Base-by-base conservation (phyloP, 2,888 invertebrate genomes). In the Drosophila nigricruria region DNA sequence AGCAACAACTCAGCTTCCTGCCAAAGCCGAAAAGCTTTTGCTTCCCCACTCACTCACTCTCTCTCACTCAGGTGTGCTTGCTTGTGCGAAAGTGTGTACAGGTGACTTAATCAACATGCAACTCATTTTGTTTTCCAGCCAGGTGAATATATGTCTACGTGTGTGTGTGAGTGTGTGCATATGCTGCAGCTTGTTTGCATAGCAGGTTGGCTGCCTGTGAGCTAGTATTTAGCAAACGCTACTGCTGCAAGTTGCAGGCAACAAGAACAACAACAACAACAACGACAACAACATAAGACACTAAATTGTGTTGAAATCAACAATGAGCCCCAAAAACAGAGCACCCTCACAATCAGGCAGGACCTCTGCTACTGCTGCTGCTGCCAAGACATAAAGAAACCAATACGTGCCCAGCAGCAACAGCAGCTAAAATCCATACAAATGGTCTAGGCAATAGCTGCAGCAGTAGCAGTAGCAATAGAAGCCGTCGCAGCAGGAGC, bases 251-350 rank as follows among this genome's bases (percentile, higher is more conserved):
- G 83, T 73, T 67, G 71, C 77, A 72, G 20, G 25, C 42, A 49
- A 45, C 58, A 76, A 62, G 27, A 53, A 79, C 58, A 76, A 62
- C 32, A 53, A 79, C 76, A 85, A 47, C 66, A 67, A 57, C 66
- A 50, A 65, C 70, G 67, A 57, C 68, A 82, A 61, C 32, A 53
- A 80, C 75, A 87, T 81, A 90, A 87, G 85, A 81, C 85, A 83
- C 88, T 79, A 90, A 83, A 90, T 89, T 90, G 89, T 89, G 90
- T 79, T 87, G 90, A 89, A 90, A 90, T 87, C 89, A 90, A 87
- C 86, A 89, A 85, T 90, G 84, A 89, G 89, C 77, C 79, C 74
- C 49, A 77, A 80, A 81, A 83, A 82, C 78, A 83, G 70, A 63
- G 67, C 79, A 69, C 73, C 45, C 74, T 67, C 58, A 50, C 58